These are phyloP conservation scores for Chascanopsetta lugubris DNA, from an alignment of 2,113 vertebrate genomes.

Conservation along the genomic window DNA sequence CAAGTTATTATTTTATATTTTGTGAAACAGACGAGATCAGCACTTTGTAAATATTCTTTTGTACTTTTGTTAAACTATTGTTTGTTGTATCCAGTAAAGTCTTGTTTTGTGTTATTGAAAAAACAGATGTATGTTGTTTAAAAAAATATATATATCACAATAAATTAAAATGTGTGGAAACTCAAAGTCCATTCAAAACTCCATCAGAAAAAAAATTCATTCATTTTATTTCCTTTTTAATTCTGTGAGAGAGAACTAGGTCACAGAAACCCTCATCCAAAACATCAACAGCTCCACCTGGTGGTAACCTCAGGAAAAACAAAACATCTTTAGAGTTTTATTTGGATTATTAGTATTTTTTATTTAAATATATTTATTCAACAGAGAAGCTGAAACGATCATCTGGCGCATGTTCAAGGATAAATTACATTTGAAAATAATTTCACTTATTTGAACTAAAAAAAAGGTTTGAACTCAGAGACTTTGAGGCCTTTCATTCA, in stretches of 20 bases:
- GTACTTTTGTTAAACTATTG: slow-evolving; percentile 2
- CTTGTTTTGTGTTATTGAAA: not conserved
- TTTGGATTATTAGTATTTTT: too few relatives aligned
- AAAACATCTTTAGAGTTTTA: too few relatives aligned
- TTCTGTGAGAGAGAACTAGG: not conserved
- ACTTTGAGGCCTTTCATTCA: too few relatives aligned
- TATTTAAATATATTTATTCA: too few relatives aligned
- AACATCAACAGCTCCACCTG: not conserved
- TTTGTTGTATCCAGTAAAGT: slow-evolving; percentile 20
- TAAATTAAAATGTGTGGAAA: slow-evolving; percentile 1
- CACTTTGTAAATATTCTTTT: slow-evolving; percentile 75
- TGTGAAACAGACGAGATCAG: slow-evolving; percentile 38
- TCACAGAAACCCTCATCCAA: not conserved
- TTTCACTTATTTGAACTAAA: too few relatives aligned
- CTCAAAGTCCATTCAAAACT: not conserved
- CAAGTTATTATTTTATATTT: not conserved
- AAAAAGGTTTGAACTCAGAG: too few relatives aligned
- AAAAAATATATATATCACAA: slow-evolving; percentile 55
- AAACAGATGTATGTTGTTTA: slow-evolving; percentile 14
- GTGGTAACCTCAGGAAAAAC: not conserved
- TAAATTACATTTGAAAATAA: too few relatives aligned
- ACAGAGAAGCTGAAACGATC: too few relatives aligned
- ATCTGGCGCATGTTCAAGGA: too few relatives aligned
- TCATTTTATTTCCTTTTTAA: too few relatives aligned
- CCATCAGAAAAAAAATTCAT: not conserved